These are phyloP conservation scores for Ameiurus melas DNA, from an alignment of 2,113 vertebrate genomes.

Conservation along the genomic window DNA sequence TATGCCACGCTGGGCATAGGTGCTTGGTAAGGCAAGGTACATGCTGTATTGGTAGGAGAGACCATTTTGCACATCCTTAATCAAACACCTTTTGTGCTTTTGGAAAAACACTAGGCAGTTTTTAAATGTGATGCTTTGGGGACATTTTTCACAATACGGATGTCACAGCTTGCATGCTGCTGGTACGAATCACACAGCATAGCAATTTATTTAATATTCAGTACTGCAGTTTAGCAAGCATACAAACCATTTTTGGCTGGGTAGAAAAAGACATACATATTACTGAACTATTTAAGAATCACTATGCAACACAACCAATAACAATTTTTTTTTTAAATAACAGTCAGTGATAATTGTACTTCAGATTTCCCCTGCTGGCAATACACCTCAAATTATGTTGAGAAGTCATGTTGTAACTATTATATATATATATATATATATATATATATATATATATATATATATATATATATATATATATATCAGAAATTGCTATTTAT, in stretches of 20 bases:
- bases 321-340: not conserved
- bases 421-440: not conserved
- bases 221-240: not conserved
- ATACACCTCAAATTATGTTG: not conserved
- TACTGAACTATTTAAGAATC: conserved; percentile 25
- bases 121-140: conserved; percentile 20
- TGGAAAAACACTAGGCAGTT: conserved; percentile 11
- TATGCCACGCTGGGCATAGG: not conserved
- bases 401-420: not conserved
- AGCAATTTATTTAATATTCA: not conserved
- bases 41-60: not conserved
- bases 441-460: not conserved
- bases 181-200: conserved; percentile 20
- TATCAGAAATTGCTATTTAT: not conserved
- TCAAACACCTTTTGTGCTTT: not conserved
- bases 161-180: not conserved
- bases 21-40: not conserved
- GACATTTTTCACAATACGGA: conserved; percentile 25
- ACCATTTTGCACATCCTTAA: not conserved
- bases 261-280: not conserved
- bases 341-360: not conserved
- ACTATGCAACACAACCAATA: not conserved
- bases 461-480: not conserved
- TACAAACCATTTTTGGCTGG: not conserved
- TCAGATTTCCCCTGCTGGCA: not conserved